Base-by-base conservation (phyloP, 23 tunicate species). In the Trididemnum nubilum region DNA sequence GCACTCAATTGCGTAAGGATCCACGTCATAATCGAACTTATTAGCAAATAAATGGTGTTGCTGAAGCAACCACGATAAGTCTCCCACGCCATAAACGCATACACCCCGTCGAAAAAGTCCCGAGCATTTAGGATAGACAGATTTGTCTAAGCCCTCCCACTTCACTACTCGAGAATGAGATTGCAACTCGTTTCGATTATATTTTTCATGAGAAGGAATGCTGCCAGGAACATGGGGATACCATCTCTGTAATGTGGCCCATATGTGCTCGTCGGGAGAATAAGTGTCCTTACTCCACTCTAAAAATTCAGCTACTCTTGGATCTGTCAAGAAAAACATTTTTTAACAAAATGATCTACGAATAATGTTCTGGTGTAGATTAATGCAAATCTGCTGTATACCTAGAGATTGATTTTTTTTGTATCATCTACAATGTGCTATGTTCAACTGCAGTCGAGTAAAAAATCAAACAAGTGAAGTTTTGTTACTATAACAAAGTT, bases 241-340 rank as follows among this genome's bases (percentile, higher is more conserved):
- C 78, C 69, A 76, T 21, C 99, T 78, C 57, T 87, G 90, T 51
- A 96, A 38, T 15, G 99, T 72, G 25, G 97, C 99, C 99, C 99
- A 96, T 64, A 96, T 59, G 66, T 86, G 92, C 69, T 96, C 99
- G 38, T 96, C 99, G 0, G 99, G 99, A 21, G 97, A 91, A 67
- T 87, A 91, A 18, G 94, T 83, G 78, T 96, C 99, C 60, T 88
- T 65, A 71, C 77, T 83, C 97, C 99, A 96, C 44, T 95, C 71
- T 28, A 95, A 51, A 54, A 95, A 89, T n/a, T n/a, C n/a, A n/a
- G n/a, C n/a, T n/a, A n/a, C n/a, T n/a, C n/a, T n/a, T n/a, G n/a
- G n/a, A n/a, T n/a, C n/a, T n/a, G n/a, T n/a, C n/a, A n/a, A 15
- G 49, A 67, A 63, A 63, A 63, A 23, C 19, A 63, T 4, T 63